A percentile compares a stretch with the other conserved stretches of the same genome.
Conservation (phyloP, 2,797 vertebrate species). For the Lemur catta region DNA sequence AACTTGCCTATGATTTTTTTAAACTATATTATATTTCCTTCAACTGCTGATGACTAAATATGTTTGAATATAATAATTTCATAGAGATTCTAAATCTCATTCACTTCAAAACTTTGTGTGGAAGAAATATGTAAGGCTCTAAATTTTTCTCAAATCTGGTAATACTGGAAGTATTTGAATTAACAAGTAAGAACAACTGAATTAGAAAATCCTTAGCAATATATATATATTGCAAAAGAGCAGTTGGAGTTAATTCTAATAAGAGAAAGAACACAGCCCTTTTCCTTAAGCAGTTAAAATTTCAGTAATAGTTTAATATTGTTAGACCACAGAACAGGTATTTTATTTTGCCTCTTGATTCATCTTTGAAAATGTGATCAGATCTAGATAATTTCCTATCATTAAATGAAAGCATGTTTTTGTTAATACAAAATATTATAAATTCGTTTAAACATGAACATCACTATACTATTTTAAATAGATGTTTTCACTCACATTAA, state of each 20-base stretch:
- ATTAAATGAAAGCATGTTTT: slow-evolving; percentile 24
- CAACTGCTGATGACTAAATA: slow-evolving; percentile 65
- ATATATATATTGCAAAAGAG: neutral
- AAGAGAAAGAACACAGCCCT: neutral
- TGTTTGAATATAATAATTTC: slow-evolving; percentile 73
- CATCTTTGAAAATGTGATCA: neutral
- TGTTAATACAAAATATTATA: neutral
- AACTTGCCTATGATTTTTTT: neutral
- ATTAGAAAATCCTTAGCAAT: neutral
- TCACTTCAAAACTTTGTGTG: slow-evolving; percentile 54
- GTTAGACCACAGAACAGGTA: neutral
- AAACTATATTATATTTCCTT: neutral
- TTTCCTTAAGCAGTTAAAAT: slow-evolving; percentile 5
- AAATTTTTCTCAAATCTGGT: slow-evolving; percentile 10
- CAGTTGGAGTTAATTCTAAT: neutral
- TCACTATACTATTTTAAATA: neutral
- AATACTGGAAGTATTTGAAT: slow-evolving; percentile 38
- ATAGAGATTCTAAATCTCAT: slow-evolving; percentile 51
- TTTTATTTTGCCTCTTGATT: slow-evolving; percentile 35
- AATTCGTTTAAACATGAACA: neutral
- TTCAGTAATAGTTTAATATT: neutral
- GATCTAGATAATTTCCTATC: neutral
- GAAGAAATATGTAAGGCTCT: slow-evolving; percentile 2
- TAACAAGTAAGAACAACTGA: slow-evolving; percentile 34
- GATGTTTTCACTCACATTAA: neutral